A percentile compares a stretch with the other conserved stretches of the same genome.
Evolutionary conservation across 2,797 vertebrate genomes (phyloP).

Genomic region (Psittacula derbiana): DNA sequence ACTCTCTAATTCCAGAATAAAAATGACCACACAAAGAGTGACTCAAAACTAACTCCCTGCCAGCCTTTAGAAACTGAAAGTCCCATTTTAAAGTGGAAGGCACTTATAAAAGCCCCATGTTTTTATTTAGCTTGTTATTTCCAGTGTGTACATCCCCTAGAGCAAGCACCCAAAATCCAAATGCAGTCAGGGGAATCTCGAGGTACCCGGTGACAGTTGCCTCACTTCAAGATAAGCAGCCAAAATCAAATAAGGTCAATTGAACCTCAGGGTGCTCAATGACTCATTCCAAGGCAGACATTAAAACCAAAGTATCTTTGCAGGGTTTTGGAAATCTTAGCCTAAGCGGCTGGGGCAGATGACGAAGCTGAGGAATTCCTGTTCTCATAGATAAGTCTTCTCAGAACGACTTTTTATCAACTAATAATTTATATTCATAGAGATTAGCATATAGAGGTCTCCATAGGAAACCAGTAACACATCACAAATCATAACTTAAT

Average conservation of each 20-base stretch:
- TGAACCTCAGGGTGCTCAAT: not conserved
- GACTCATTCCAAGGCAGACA: not conserved
- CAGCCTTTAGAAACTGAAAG: constrained; percentile 53
- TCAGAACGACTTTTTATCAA: not conserved
- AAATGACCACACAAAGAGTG: constrained; percentile 64
- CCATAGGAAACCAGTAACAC: not conserved
- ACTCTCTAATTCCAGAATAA: constrained; percentile 17
- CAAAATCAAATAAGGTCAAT: not conserved
- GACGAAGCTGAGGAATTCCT: not conserved
- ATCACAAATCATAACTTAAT: not conserved
- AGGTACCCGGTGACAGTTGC: not conserved
- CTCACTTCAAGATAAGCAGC: not conserved
- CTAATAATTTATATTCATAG: not conserved
- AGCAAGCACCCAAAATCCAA: not conserved
- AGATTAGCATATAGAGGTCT: not conserved
- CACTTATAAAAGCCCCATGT: not conserved
- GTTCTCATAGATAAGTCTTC: not conserved
- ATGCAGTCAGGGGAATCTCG: not conserved
- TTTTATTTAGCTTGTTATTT: constrained; percentile 10
- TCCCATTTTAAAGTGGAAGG: not conserved
- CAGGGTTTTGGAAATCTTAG: not conserved
- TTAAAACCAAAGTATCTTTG: not conserved
- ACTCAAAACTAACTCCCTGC: constrained; percentile 18
- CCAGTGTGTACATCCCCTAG: not conserved
- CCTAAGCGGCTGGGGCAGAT: not conserved